Percentiles rank a stretch among this genome's conserved stretches.
Conservation (phyloP, 2,888 invertebrate genomes). For the Tethea ocularis region DNA sequence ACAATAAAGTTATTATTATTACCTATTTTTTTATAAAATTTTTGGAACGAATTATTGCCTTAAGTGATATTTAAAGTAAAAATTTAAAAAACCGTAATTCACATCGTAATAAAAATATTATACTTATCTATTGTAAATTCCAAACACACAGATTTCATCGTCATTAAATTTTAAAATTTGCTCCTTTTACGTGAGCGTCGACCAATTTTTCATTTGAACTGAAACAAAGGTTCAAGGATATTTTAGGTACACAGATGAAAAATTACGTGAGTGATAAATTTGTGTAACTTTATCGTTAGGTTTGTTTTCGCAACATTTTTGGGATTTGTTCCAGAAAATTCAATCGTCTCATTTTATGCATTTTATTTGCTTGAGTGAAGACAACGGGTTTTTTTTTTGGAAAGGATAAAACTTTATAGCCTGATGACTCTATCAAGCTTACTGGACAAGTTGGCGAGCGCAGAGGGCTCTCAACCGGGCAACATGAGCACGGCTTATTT, state of each 20-base stretch:
- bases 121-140: neutral
- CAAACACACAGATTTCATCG: neutral
- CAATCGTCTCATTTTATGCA: neutral
- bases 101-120: neutral
- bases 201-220: conserved; percentile 9
- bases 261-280: conserved; percentile 12
- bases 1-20: too few species aligned
- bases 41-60: too few species aligned
- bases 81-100: too few species aligned
- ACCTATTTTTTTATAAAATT: too few species aligned
- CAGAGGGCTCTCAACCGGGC: too few species aligned
- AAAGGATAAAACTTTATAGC: too few species aligned
- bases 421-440: too few species aligned
- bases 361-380: neutral
- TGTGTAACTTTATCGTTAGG: conserved; percentile 10
- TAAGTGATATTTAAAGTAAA: too few species aligned
- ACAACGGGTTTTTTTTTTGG: too few species aligned
- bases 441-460: too few species aligned
- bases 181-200: conserved; percentile 8
- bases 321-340: neutral
- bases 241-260: conserved; percentile 5
- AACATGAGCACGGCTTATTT: too few species aligned
- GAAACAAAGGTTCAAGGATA: conserved; percentile 10
- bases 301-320: conserved; percentile 5
- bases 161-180: neutral